Base-by-base conservation (phyloP, 2,797 vertebrate species). In the Synanceia verrucosa region DNA sequence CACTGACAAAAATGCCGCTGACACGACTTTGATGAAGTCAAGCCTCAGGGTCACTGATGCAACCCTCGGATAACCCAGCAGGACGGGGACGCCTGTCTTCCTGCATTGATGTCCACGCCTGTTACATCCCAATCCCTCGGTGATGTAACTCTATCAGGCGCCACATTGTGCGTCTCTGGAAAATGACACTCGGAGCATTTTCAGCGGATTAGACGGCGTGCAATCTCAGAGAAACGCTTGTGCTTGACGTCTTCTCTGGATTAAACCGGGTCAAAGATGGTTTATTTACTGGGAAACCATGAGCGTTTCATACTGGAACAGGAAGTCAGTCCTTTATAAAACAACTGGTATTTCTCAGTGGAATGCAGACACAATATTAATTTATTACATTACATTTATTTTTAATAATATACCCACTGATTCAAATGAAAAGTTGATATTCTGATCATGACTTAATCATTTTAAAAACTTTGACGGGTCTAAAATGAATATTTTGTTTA, bases 31-130 rank as follows among this genome's bases (percentile, higher is more conserved):
- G 78, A 83, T 80, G 65, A 78, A 14, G 36, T 60, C 31, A 61
- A 36, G 65, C 61, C 48, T 46, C 43, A 61, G 1, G 65, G 76
- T 80, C 69, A n/a, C 65, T 83, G 78, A 87, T 23, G 79, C 72
- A 82, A 85, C 53, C 43, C 24, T 37, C 0, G 56, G 64, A 79
- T 79, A 85, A 88, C 80, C 74, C 56, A 50, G 61, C 83, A 74
- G 72, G 64, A 74, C 60, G 63, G 46, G 73, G 68, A 53, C 39
- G 31, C 72, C 69, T 76, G 82, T 76, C 70, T 51, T 37, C 44
- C 69, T 37, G 62, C 74, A 75, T n/a, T 75, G 76, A 77, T 75
- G 73, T 78, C 70, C 11, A 3, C 14, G 37, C 41, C 72, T 65
- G 78, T 67, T 77, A 36, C 67, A 65, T 56, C 67, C 56, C 67